Evolutionary conservation across 1,140 invertebrate species (phyloP), one percentile per base, ranked within the genome.

Genomic region (Heliconius nattereri): DNA sequence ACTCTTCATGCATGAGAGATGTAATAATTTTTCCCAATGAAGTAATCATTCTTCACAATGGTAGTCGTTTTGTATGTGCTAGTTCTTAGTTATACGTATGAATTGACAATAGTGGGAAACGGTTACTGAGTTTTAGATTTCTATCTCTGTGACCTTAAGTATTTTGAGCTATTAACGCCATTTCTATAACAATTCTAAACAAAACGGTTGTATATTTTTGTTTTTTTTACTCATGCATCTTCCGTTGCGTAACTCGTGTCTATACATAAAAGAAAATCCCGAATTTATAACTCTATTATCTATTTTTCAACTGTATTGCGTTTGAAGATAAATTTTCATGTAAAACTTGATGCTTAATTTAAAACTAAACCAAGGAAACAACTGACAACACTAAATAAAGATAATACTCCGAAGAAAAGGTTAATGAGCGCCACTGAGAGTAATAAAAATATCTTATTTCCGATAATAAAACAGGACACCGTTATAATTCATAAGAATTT

Each of bases 51-150:
- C 60, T 37, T 13, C 11, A 70, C 54, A 78, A 78, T 74, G 20
- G 72, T n/a, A 74, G 9, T 66, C 79, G 26, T 73, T 57, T 75
- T 23, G 54, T 66, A 70, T 75, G 83, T 87, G 78, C 72, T 71
- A 76, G 52, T 75, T 74, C 74, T 78, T 85, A 79, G 77, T 74
- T 79, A 78, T 76, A 85, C 85, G 80, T 85, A 85, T 87, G 84
- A 85, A 85, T 78, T 74, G 78, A 89, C 87, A 91, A 89, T 89
- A 86, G 87, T 91, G 90, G 85, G 90, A 91, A 90, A 84, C 71
- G 52, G 74, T 79, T 85, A 83, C 73, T 77, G 84, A 83, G 85
- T 88, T 66, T 85, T 86, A 87, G 88, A 87, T 89, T 84, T 78
- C 75, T 83, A 91, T 90, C 88, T 84, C 71, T 80, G 71, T 81